Evolutionary conservation across 2,113 vertebrate genomes (phyloP).

Genomic region (Parus major): DNA sequence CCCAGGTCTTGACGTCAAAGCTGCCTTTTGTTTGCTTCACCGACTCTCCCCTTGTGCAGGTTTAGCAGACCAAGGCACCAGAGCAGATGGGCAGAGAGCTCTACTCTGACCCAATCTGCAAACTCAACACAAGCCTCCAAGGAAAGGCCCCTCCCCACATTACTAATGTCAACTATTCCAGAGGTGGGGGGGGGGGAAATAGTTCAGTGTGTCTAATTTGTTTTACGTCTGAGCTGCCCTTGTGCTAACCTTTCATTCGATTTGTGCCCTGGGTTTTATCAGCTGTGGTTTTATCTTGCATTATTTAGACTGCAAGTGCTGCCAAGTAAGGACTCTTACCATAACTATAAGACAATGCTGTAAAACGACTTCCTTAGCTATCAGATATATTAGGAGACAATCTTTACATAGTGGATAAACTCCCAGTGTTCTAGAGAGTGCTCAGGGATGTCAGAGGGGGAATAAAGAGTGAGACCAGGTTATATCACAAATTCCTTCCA

Average conservation of each 20-base stretch:
- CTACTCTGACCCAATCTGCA: background rate
- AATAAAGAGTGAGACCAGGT: background rate
- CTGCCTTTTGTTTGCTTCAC: constrained; percentile 34
- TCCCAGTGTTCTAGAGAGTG: background rate
- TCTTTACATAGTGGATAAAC: background rate
- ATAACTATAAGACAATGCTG: background rate
- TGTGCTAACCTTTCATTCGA: background rate
- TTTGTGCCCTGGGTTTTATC: background rate
- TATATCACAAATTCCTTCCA: background rate
- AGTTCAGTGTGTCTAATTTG: background rate
- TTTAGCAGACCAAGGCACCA: accelerated
- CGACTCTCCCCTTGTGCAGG: constrained; percentile 19
- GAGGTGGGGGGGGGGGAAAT: too few relatives aligned
- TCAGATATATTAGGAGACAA: background rate
- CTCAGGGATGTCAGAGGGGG: background rate
- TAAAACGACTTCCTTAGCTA: background rate
- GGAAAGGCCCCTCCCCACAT: background rate
- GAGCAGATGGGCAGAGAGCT: background rate
- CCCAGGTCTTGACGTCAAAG: constrained; percentile 54
- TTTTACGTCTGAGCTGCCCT: background rate
- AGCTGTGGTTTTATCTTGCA: background rate
- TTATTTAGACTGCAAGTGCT: constrained; percentile 4
- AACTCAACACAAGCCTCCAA: background rate
- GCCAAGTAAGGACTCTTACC: background rate
- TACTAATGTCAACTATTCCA: background rate